Percentiles rank a stretch among this genome's conserved stretches.
phyloP scores from a whole-genome alignment of 2,888 invertebrate species.

The Lepidonotus clava region DNA sequence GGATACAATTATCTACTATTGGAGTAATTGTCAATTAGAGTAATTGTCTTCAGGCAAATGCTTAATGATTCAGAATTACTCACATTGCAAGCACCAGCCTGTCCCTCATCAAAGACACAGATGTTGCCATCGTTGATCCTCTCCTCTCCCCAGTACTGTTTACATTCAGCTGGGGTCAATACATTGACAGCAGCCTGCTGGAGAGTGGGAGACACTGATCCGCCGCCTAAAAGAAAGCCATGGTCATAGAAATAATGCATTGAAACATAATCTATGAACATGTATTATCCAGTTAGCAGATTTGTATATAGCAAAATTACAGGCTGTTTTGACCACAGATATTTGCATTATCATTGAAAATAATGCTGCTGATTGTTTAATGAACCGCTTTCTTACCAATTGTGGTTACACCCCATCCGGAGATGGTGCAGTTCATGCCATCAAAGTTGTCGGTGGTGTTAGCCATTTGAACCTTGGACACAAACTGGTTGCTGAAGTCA shows the following conservation, averaged over 20 bases:
- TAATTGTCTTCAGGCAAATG: too few relatives aligned
- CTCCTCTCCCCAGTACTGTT: constrained; percentile 21
- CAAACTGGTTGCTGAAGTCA: neutral
- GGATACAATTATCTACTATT: too few relatives aligned
- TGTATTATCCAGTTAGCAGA: too few relatives aligned
- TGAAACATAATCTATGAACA: too few relatives aligned
- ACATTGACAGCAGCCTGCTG: constrained; percentile 28
- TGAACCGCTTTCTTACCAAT: constrained; percentile 24
- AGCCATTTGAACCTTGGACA: neutral
- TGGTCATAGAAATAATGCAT: too few relatives aligned
- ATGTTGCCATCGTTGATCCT: constrained; percentile 18
- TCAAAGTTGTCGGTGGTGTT: constrained; percentile 46
- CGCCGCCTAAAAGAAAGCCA: constrained; percentile 1
- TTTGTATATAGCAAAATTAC: too few relatives aligned
- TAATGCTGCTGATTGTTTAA: too few relatives aligned
- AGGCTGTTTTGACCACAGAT: too few relatives aligned
- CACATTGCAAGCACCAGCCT: constrained; percentile 34
- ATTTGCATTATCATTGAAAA: too few relatives aligned
- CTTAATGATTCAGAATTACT: neutral
- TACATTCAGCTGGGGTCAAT: neutral
- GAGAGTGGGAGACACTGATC: constrained; percentile 31
- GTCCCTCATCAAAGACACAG: constrained; percentile 46
- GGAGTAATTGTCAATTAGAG: too few relatives aligned
- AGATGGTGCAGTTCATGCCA: constrained; percentile 34
- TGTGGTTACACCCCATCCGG: constrained; percentile 26